These are phyloP conservation scores for Epinephelus moara DNA, from an alignment of 2,113 vertebrate genomes.

Conservation along the genomic window DNA sequence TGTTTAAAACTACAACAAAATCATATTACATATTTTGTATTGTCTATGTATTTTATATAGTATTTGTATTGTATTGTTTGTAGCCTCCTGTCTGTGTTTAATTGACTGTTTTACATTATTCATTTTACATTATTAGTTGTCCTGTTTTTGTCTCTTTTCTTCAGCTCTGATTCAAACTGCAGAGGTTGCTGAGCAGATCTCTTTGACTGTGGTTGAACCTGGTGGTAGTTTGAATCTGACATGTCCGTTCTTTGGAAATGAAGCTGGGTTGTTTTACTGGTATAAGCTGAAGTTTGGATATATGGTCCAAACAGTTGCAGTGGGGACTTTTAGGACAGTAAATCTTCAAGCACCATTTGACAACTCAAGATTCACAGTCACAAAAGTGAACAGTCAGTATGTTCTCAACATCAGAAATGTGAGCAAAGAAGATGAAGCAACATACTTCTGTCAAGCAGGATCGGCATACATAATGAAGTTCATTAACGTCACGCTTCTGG, in stretches of 20 bases:
- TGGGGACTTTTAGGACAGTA: fast-evolving
- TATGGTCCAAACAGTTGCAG: conserved; percentile 36
- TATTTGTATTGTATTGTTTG: not conserved
- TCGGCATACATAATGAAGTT: fast-evolving
- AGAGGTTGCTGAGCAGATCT: not conserved
- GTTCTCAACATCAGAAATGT: conserved; percentile 52
- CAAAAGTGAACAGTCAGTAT: fast-evolving
- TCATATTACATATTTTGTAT: too few relatives aligned
- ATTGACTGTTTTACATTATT: not conserved
- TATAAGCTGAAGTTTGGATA: conserved; percentile 52
- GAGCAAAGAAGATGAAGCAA: conserved; percentile 66
- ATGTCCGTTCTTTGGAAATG: not conserved
- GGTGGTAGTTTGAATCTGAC: conserved; percentile 46
- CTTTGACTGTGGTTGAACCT: conserved; percentile 28
- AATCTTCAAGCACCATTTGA: fast-evolving
- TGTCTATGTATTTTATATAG: not conserved
- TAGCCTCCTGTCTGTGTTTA: not conserved
- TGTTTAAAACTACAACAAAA: not conserved
- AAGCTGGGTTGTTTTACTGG: conserved; percentile 28
- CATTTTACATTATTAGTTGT: not conserved
- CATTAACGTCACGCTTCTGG: conserved; percentile 2
- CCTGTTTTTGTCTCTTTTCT: conserved; percentile 15
- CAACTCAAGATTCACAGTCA: conserved; percentile 3
- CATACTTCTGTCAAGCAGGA: conserved; percentile 65
- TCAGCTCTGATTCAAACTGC: conserved; percentile 31